phyloP scores from a whole-genome alignment of 2,113 vertebrate genomes.

The Prietella phreatophila region DNA sequence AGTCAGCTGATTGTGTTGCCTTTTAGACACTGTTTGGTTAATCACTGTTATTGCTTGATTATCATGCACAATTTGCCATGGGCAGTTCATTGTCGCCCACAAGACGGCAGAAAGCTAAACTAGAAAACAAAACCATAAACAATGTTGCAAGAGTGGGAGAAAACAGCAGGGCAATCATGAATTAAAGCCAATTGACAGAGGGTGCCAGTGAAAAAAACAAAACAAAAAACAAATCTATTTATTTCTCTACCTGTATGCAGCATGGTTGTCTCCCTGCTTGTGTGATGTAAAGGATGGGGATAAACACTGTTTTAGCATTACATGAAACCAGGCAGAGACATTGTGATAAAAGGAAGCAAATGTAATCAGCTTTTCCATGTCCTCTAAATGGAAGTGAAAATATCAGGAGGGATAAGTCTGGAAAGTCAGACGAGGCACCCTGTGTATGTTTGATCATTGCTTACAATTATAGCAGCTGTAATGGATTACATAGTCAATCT shows the following conservation, averaged over 20 bases:
- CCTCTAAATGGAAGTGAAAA: constrained; percentile 2
- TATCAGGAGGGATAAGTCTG: background rate
- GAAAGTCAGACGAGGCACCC: background rate
- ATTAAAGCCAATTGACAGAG: constrained; percentile 63
- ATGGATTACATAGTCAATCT: constrained; percentile 8
- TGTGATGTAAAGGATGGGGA: constrained; percentile 55
- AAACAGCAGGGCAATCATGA: constrained; percentile 62
- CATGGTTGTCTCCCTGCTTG: constrained; percentile 50
- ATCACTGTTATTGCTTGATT: constrained; percentile 43
- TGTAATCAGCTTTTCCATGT: constrained; percentile 12
- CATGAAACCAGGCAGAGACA: background rate
- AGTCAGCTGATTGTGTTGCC: constrained; percentile 46
- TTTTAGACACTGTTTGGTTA: constrained; percentile 48
- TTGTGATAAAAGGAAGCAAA: constrained; percentile 4
- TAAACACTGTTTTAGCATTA: background rate
- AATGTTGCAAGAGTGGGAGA: constrained; percentile 53
- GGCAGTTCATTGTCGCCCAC: constrained; percentile 25
- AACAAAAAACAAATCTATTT: constrained; percentile 56
- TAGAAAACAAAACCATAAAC: constrained; percentile 57
- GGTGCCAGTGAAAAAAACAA: constrained; percentile 53
- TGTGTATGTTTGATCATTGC: constrained; percentile 14
- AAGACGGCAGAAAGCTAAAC: constrained; percentile 52
- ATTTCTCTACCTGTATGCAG: constrained; percentile 54
- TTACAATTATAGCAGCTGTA: constrained; percentile 5
- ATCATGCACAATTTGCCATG: constrained; percentile 33